Percentiles rank a stretch among this genome's conserved stretches.
Conservation (phyloP, 1,140 invertebrate genomes). For the Anastrepha obliqua region DNA sequence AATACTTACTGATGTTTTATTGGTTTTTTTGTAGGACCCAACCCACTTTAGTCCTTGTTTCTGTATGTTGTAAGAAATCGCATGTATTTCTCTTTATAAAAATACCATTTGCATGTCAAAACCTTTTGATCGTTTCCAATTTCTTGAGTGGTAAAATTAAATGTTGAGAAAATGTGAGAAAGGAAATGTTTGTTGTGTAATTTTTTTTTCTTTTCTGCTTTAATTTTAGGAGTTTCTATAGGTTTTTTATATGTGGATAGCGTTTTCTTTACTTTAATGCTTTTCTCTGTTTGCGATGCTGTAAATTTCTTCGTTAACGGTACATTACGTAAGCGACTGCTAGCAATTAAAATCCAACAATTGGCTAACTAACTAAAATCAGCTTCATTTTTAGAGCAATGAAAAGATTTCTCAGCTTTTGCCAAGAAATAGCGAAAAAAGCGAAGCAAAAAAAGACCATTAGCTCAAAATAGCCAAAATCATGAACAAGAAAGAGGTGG, state of each 20-base stretch:
- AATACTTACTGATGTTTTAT: too few species aligned
- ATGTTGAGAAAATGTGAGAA: too few species aligned
- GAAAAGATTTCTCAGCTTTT: not conserved
- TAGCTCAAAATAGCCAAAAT: not conserved
- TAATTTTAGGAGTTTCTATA: not conserved
- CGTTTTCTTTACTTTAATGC: not conserved
- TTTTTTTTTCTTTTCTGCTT: not conserved
- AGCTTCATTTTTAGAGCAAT: not conserved
- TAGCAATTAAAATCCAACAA: slow-evolving; percentile 33
- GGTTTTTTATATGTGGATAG: not conserved
- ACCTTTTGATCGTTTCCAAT: too few species aligned
- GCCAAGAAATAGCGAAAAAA: slow-evolving; percentile 18
- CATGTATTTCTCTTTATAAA: too few species aligned
- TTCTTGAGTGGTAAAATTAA: too few species aligned
- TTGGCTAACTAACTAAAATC: not conserved
- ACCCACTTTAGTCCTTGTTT: too few species aligned
- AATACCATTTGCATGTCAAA: too few species aligned
- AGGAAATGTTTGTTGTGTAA: too few species aligned
- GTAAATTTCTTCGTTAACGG: slow-evolving; percentile 29
- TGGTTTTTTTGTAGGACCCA: too few species aligned
- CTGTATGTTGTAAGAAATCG: too few species aligned
- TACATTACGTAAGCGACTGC: slow-evolving; percentile 33
- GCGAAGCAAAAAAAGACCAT: not conserved
- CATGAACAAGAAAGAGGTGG: not conserved
- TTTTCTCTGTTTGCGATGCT: not conserved